A percentile compares a stretch with the other conserved stretches of the same genome.
These are phyloP conservation scores for Maniola jurtina DNA, from an alignment of 1,140 invertebrate genomes.

Conservation along the genomic window DNA sequence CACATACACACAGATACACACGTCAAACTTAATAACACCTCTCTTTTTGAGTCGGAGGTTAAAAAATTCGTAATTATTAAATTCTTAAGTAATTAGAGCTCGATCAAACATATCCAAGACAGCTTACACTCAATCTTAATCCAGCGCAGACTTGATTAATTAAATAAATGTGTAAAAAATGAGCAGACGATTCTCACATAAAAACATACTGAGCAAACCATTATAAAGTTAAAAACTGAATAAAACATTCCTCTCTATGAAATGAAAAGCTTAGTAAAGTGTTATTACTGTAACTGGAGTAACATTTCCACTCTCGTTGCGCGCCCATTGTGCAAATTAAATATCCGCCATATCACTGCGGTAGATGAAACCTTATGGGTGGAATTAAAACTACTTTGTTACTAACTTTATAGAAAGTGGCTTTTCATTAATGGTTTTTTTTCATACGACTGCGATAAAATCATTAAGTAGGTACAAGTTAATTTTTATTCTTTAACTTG, in stretches of 20 bases:
- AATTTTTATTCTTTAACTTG: too few relatives aligned
- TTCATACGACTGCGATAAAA: neutral
- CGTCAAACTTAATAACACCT: too few relatives aligned
- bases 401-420: neutral
- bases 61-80: too few relatives aligned
- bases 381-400: slow-evolving; percentile 2
- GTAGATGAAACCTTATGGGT: neutral
- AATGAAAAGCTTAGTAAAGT: slow-evolving; percentile 12
- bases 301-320: neutral
- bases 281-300: slow-evolving; percentile 4
- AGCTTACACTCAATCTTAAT: too few relatives aligned
- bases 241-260: slow-evolving; percentile 9
- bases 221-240: slow-evolving; percentile 6
- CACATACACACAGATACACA: too few relatives aligned
- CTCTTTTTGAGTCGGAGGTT: too few relatives aligned
- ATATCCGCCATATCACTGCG: neutral
- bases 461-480: neutral
- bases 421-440: neutral
- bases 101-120: too few relatives aligned
- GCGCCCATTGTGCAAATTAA: slow-evolving; percentile 3
- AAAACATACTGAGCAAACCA: neutral
- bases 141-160: too few relatives aligned
- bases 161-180: too few relatives aligned
- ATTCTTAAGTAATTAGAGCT: too few relatives aligned
- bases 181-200: neutral